Percentiles rank a stretch among this genome's conserved stretches.
phyloP scores from a whole-genome alignment of 2,888 invertebrate genomes.

The Hylaea fasciaria region DNA sequence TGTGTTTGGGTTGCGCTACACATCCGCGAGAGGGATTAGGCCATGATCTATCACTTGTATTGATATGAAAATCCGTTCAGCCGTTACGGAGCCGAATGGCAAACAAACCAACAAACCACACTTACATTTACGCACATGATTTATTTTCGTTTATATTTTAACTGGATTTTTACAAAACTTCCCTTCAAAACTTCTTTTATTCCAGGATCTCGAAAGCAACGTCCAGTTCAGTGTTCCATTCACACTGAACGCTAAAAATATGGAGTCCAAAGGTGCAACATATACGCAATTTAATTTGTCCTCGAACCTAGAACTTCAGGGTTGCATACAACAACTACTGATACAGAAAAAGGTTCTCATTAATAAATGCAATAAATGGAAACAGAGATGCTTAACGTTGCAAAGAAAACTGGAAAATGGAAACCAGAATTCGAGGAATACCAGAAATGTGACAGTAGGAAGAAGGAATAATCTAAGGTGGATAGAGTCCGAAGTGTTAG shows the following conservation, averaged over 20 bases:
- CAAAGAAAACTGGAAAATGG: slow-evolving; percentile 25
- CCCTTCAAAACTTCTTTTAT: no score
- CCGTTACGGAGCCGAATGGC: no score
- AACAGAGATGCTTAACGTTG: slow-evolving; percentile 27
- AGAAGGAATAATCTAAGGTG: slow-evolving; percentile 17
- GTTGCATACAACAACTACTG: slow-evolving; percentile 38
- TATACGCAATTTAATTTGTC: slow-evolving; percentile 19
- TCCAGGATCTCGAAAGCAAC: slow-evolving; percentile 23
- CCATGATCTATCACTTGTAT: no score
- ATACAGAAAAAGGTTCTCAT: slow-evolving; percentile 38
- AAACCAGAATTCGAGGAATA: slow-evolving; percentile 15
- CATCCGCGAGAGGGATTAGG: no score
- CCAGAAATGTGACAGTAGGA: neutral
- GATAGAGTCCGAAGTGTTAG: slow-evolving; percentile 29
- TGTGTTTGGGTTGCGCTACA: no score
- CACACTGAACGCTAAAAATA: slow-evolving; percentile 13
- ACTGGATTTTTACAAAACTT: neutral
- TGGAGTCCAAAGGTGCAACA: slow-evolving; percentile 25
- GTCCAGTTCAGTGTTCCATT: neutral
- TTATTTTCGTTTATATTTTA: no score
- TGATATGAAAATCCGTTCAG: no score
- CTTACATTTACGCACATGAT: no score
- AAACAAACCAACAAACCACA: no score
- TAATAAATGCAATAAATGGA: slow-evolving; percentile 34
- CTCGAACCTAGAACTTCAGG: slow-evolving; percentile 33